Evolutionary conservation across 2,113 vertebrate genomes (phyloP).

Genomic region (Cochlearius cochlearius): DNA sequence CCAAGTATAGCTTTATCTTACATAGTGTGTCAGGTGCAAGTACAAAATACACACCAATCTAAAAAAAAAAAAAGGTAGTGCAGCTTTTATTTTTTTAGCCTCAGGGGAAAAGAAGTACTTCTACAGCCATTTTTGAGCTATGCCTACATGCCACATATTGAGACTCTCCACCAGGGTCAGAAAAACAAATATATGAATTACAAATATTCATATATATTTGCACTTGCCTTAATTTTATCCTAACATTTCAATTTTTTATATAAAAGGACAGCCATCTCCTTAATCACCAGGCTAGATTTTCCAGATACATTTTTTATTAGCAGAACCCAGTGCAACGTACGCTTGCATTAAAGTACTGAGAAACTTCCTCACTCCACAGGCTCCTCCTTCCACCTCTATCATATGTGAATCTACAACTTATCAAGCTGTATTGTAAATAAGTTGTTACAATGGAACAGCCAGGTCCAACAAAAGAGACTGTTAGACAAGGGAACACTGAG

Average conservation of each 20-base stretch:
- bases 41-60: neutral
- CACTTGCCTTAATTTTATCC: neutral
- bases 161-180: neutral
- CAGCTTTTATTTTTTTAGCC: neutral
- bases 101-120: neutral
- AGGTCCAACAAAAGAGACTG: neutral
- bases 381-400: neutral
- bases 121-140: neutral
- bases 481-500: neutral
- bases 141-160: neutral
- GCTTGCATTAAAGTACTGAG: neutral
- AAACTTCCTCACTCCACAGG: neutral
- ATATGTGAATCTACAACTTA: neutral
- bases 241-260: neutral
- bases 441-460: neutral
- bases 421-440: neutral
- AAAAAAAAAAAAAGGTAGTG: neutral
- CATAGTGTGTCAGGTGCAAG: neutral
- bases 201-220: neutral
- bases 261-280: neutral
- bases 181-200: neutral
- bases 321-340: neutral
- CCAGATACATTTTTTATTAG: neutral
- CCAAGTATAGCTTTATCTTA: neutral
- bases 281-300: neutral